Evolutionary conservation across 2,113 vertebrate species (phyloP), one percentile per base, ranked within the genome.

Genomic region (Jacana jacana): DNA sequence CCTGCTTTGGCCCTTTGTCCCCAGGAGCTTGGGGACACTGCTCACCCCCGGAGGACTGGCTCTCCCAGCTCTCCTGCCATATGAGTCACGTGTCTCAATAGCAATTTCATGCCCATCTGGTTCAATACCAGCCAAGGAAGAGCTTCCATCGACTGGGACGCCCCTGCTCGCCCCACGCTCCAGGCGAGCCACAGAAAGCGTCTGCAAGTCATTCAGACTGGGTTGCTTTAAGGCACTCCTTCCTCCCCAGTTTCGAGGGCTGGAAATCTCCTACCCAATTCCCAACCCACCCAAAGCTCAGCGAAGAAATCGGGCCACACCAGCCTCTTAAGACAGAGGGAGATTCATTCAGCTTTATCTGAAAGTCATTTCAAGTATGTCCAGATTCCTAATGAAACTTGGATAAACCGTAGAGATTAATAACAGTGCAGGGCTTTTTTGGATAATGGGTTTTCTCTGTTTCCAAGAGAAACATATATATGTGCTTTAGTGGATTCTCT

Each of bases 341-440:
- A 94, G 91, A 87, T 79, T 97, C 87, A 94, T 92, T 96, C 91
- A 87, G 90, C 88, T 89, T 95, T 96, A 92, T 89, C 88, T 61
- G 86, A 88, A 96, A 98, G 97, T 97, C 96, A 94, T 96, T 89
- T 90, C 89, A 97, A 97, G 79, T 88, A 91, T 92, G 96, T 94
- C 89, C 97, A 96, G 94, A 81, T 85, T 97, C 92, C 88, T 96
- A 97, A 97, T 88, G 95, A 92, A 96, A 97, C 77, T 39, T 86
- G 94, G 95, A 89, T 83, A 86, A 97, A 97, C 95, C 95, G 89
- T 70, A 81, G 95, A 85, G 95, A 97, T 96, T 97, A 98, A 96
- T 95, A 97, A 96, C 93, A 75, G 80, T 17, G 44, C 52, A 57
- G 69, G 75, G 81, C 77, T 96, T 97, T 97, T 94, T 92, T 75